Conservation (phyloP, 1,140 invertebrate genomes). For the Drepana arcuata region DNA sequence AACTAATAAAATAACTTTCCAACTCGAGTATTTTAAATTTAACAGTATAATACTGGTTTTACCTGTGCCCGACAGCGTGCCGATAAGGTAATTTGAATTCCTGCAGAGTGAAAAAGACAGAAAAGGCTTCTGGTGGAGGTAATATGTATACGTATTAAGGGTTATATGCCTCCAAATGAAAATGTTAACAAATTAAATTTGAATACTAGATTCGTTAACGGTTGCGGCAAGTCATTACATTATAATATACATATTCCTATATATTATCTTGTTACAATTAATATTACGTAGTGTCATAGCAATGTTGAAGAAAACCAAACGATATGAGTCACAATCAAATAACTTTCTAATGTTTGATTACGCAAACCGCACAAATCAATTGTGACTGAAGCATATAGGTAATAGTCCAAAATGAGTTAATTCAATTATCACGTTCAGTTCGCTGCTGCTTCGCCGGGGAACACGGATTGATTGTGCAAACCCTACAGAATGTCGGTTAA, state of each 20-base stretch:
- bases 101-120: conserved; percentile 61
- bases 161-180: conserved; percentile 30
- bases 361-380: no score
- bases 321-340: no score
- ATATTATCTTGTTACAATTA: no score
- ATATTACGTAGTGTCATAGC: no score
- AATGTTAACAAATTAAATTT: conserved; percentile 54
- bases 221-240: conserved; percentile 23
- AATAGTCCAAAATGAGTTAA: conserved; percentile 22
- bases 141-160: conserved; percentile 24
- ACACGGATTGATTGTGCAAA: conserved; percentile 5
- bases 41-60: conserved; percentile 55
- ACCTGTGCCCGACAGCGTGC: conserved; percentile 50
- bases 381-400: no score
- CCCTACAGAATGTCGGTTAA: conserved; percentile 1
- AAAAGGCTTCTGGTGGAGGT: conserved; percentile 40
- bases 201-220: conserved; percentile 56
- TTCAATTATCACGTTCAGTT: conserved; percentile 12
- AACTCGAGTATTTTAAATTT: conserved; percentile 31
- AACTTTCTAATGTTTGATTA: background rate
- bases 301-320: no score
- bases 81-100: conserved; percentile 66
- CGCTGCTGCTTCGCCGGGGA: background rate
- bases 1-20: conserved; percentile 28
- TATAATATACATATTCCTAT: no score